Evolutionary conservation across 2,113 vertebrate genomes (phyloP).

Genomic region (Ochotona princeps): DNA sequence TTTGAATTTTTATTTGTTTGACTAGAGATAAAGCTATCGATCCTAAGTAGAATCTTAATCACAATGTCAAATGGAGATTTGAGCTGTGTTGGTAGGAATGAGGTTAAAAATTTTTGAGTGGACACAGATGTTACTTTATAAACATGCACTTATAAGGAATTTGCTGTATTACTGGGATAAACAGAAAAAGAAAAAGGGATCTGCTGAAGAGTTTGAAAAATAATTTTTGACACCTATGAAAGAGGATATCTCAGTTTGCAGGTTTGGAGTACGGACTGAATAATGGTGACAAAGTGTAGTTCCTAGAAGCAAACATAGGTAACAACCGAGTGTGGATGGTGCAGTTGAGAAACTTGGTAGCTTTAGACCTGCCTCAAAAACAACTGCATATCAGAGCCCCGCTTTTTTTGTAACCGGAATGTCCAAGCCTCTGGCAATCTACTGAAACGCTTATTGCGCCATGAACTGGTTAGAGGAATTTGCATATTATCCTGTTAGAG

Average conservation of each 20-base stretch:
- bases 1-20: too few relatives aligned
- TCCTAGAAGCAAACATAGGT: background rate
- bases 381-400: background rate
- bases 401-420: background rate
- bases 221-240: constrained; percentile 40
- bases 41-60: too few relatives aligned
- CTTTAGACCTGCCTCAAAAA: background rate
- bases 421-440: background rate
- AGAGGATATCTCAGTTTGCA: background rate
- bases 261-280: background rate
- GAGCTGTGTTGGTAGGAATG: background rate
- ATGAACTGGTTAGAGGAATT: background rate
- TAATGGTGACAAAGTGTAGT: background rate
- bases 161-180: constrained; percentile 28
- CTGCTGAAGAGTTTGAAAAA: constrained; percentile 7
- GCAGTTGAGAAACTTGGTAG: background rate
- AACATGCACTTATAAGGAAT: background rate
- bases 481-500: background rate
- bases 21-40: too few relatives aligned
- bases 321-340: background rate
- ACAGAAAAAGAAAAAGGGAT: constrained; percentile 18
- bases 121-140: background rate
- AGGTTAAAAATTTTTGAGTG: constrained; percentile 33
- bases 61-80: background rate
- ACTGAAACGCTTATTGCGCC: background rate